A percentile compares a stretch with the other conserved stretches of the same genome.
phyloP scores from a whole-genome alignment of 2,113 vertebrate species.

The Ploceus nigricollis region DNA sequence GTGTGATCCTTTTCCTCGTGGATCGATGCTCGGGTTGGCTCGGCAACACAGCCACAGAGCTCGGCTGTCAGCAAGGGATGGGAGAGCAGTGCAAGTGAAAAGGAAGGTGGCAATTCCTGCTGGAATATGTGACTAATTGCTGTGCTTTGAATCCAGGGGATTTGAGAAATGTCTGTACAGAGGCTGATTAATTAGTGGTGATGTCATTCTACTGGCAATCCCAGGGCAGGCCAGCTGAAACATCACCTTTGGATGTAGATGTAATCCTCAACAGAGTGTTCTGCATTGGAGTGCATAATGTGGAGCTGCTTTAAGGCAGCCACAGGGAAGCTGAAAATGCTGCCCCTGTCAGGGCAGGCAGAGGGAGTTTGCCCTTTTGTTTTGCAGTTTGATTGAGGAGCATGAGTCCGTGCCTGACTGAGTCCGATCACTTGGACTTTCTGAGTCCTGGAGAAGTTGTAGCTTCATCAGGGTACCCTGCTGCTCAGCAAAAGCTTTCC shows the following conservation, averaged over 20 bases:
- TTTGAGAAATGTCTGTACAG: background rate
- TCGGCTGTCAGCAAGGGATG: background rate
- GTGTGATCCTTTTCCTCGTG: background rate
- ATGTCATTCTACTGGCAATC: background rate
- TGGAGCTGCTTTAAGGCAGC: background rate
- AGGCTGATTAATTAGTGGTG: conserved; percentile 23
- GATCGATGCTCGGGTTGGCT: background rate
- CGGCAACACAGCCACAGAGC: background rate
- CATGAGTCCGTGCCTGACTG: background rate
- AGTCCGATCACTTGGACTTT: background rate
- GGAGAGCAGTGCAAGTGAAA: background rate
- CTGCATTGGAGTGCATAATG: background rate
- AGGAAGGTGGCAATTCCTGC: background rate
- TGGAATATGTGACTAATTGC: background rate
- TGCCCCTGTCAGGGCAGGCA: background rate
- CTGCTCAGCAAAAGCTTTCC: background rate
- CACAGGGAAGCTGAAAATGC: background rate
- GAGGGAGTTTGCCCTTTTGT: background rate
- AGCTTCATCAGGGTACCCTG: background rate
- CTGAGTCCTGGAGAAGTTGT: background rate
- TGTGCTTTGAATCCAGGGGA: background rate
- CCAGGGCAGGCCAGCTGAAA: background rate
- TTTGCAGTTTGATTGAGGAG: background rate
- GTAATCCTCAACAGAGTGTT: background rate
- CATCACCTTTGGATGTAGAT: background rate